Evolutionary conservation across 2,888 invertebrate genomes (phyloP).

Genomic region (Eubasilissa splendida): DNA sequence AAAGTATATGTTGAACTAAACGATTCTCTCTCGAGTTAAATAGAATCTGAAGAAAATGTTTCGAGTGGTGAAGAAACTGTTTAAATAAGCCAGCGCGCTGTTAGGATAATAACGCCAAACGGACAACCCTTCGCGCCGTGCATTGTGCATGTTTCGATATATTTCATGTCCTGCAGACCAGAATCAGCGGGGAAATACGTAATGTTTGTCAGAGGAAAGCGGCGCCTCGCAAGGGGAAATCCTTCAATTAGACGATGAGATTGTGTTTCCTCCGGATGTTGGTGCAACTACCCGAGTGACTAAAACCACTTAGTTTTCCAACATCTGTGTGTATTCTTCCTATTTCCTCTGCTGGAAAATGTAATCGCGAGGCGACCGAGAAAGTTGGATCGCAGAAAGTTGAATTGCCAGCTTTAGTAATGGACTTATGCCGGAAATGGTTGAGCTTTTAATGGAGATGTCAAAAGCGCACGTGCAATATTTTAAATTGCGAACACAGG

Average conservation of each 20-base stretch:
- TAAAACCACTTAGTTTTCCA: slow-evolving; percentile 57
- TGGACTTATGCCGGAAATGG: slow-evolving; percentile 33
- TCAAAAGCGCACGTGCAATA: slow-evolving; percentile 43
- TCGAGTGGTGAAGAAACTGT: no score
- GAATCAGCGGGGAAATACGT: slow-evolving; percentile 2
- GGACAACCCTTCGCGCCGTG: background rate
- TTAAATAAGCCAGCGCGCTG: no score
- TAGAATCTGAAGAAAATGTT: no score
- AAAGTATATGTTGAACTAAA: background rate
- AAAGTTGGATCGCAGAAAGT: slow-evolving; percentile 49
- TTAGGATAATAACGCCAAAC: no score
- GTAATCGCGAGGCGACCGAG: slow-evolving; percentile 46
- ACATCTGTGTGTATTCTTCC: slow-evolving; percentile 37
- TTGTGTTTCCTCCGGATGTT: slow-evolving; percentile 58
- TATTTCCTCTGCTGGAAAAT: slow-evolving; percentile 38
- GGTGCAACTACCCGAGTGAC: slow-evolving; percentile 55
- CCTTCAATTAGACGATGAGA: slow-evolving; percentile 59
- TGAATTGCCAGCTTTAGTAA: slow-evolving; percentile 50
- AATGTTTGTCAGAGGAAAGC: slow-evolving; percentile 51
- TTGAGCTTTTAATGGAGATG: slow-evolving; percentile 45
- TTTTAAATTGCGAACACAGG: slow-evolving; percentile 36
- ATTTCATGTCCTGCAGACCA: background rate
- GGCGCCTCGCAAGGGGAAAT: slow-evolving; percentile 56
- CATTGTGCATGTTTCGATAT: slow-evolving; percentile 3
- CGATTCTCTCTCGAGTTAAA: background rate